Conservation (phyloP, 2,888 invertebrate genomes). For the Cremastinae sp. region DNA sequence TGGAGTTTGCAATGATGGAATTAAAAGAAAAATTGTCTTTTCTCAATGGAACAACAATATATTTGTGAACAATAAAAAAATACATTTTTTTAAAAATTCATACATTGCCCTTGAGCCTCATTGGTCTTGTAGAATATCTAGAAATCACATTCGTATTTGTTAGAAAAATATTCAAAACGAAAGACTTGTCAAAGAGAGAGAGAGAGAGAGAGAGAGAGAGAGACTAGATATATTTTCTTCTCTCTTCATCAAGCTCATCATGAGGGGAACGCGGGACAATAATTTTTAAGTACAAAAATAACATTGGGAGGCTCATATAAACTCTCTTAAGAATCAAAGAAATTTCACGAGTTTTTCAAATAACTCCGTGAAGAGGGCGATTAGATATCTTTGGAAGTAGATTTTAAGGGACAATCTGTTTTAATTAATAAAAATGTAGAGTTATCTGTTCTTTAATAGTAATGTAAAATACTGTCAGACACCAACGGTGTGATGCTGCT, state of each 20-base stretch:
- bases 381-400: slow-evolving; percentile 42
- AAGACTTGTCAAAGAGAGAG: slow-evolving; percentile 1
- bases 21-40: slow-evolving; percentile 18
- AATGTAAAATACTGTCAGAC: slow-evolving; percentile 40
- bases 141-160: slow-evolving; percentile 29
- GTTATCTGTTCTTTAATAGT: no score
- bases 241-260: slow-evolving; percentile 3
- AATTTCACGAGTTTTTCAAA: no score
- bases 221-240: not conserved
- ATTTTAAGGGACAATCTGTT: slow-evolving; percentile 9
- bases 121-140: slow-evolving; percentile 9
- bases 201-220: no score
- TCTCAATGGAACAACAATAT: slow-evolving; percentile 54
- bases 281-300: slow-evolving; percentile 45
- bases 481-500: no score
- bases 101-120: slow-evolving; percentile 39
- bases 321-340: slow-evolving; percentile 33
- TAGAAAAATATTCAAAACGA: slow-evolving; percentile 2
- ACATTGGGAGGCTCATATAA: slow-evolving; percentile 9
- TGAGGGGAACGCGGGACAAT: slow-evolving; percentile 2
- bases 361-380: no score
- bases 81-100: slow-evolving; percentile 31
- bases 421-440: not conserved
- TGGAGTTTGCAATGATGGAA: no score
- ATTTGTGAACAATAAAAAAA: slow-evolving; percentile 39